Base-by-base conservation (phyloP, 1,140 invertebrate species). In the Lysiphlebus fabarum region DNA sequence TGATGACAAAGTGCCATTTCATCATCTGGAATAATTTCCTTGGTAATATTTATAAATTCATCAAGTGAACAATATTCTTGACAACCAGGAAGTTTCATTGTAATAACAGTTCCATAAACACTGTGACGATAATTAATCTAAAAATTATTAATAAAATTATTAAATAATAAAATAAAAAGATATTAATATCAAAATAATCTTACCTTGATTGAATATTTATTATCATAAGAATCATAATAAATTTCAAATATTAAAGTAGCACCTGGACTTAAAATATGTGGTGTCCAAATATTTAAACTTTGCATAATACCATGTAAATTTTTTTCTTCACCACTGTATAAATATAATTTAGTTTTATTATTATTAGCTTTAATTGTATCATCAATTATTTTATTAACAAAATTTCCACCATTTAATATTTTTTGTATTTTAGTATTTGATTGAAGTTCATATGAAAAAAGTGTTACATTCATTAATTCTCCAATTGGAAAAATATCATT, bases 191-290 rank as follows among this genome's bases (percentile, higher is more conserved):
- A 55, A 44, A 10, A 53, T 17, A 60, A n/a, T 47, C 54, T 5
- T 56, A 75, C 73, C 67, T 73, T 70, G 0, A 79, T 58, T 44
- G 69, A 68, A 17, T 72, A 60, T 1, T 12, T 12, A 6, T 64
- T 56, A 0, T 64, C 68, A 7, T 65, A 59, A 14, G 71, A 67
- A 49, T 75, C 63, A 0, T 45, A 58, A 33, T 68, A 67, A 0
- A 76, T 12, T 62, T 79, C 76, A 17, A 78, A 75, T 12, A 79
- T 69, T 0, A 78, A 6, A 2, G 74, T 66, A 6, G 71, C 50
- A 6, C 65, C 68, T 8, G 65, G 64, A 0, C 56, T 57, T 0
- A 70, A 68, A 6, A 70, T 54, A 36, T 68, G 61, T 2, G 69
- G 62, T 0, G 56, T 56, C 65, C 67, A 63, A 5, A 72, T 14